Percentiles rank a stretch among this genome's conserved stretches.
phyloP scores from a whole-genome alignment of 2,113 vertebrate species.

The Peromyscus leucopus region DNA sequence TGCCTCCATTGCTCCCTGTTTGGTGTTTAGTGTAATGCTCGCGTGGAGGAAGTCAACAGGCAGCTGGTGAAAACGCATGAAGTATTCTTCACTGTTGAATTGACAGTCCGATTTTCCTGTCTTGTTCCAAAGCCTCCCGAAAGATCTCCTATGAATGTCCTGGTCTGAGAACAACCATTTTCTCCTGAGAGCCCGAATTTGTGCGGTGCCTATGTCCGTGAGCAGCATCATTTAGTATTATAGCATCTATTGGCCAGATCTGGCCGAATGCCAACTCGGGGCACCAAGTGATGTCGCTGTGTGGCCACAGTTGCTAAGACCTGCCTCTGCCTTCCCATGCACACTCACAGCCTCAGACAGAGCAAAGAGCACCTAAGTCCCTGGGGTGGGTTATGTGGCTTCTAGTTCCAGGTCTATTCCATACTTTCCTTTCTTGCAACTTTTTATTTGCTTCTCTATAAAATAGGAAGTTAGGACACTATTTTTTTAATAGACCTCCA shows the following conservation, averaged over 20 bases:
- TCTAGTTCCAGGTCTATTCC: not conserved
- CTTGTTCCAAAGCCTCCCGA: not conserved
- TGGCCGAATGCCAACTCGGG: not conserved
- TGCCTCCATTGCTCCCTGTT: not conserved
- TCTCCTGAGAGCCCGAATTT: not conserved
- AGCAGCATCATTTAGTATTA: not conserved
- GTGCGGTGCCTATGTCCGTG: too few relatives aligned
- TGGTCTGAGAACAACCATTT: not conserved
- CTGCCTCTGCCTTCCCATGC: not conserved
- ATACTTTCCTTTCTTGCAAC: not conserved
- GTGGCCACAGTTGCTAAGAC: accelerated
- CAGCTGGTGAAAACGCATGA: not conserved
- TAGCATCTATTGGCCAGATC: too few relatives aligned
- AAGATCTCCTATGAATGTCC: not conserved
- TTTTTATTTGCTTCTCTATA: not conserved
- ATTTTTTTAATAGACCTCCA: not conserved
- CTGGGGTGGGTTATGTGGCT: not conserved
- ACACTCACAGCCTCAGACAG: not conserved
- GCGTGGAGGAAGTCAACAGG: not conserved
- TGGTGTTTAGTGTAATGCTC: not conserved
- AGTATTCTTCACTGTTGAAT: not conserved
- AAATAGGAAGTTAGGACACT: not conserved
- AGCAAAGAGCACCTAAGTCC: too few relatives aligned
- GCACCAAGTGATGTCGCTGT: accelerated
- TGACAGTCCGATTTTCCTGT: not conserved